Conservation (phyloP, 2,113 vertebrate genomes). For the Penelope pileata region DNA sequence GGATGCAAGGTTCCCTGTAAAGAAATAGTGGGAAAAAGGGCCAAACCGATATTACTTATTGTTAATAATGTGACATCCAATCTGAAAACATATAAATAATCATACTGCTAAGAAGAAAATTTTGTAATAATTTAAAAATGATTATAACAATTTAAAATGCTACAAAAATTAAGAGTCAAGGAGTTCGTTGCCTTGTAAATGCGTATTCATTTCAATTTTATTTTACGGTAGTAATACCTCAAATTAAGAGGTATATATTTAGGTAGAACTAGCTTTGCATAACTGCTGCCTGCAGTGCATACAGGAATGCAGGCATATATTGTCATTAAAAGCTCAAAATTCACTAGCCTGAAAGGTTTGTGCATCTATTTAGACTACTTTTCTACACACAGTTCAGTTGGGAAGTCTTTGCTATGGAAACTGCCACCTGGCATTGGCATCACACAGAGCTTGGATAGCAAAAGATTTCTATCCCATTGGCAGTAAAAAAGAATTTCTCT, state of each 20-base stretch:
- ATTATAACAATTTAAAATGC: neutral
- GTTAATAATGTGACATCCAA: neutral
- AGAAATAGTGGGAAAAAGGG: neutral
- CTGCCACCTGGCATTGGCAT: neutral
- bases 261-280: neutral
- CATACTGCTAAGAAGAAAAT: neutral
- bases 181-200: neutral
- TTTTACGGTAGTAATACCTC: neutral
- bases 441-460: neutral
- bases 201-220: neutral
- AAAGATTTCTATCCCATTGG: neutral
- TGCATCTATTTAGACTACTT: neutral
- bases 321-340: neutral
- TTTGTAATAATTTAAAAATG: neutral
- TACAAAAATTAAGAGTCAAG: neutral
- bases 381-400: neutral
- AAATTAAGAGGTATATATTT: neutral
- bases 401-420: neutral
- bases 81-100: neutral
- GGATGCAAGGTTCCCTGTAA: neutral
- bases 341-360: rapidly evolving
- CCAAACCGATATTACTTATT: neutral
- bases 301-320: neutral
- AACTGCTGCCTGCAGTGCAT: neutral
- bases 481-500: neutral